Base-by-base conservation (phyloP, 1,140 invertebrate species). In the Drosophila asahinai region DNA sequence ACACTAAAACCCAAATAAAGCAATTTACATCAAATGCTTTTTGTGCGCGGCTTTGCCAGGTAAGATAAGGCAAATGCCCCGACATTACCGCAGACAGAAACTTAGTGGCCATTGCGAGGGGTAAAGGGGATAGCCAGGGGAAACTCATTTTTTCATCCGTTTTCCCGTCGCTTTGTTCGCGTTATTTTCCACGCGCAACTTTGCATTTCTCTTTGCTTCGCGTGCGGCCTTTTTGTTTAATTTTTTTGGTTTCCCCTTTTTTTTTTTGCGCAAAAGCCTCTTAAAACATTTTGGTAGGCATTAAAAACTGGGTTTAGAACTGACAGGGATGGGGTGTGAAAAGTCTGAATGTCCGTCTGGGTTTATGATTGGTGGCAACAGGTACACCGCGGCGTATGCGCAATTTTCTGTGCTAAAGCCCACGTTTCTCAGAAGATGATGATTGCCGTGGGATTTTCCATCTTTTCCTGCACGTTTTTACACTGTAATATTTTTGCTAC, bases 211-310 rank as follows among this genome's bases (percentile, higher is more conserved):
- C 47, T 52, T 51, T 52, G 27, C n/a, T n/a, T 30, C 19, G 59
- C 27, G 22, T 52, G 27, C 19, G n/a, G 14, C 45, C 47, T 36
- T 36, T 62, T 49, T 40, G 60, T 15, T 64, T 54, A 19, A 58
- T 74, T 66, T 6, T 11, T 12, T 22, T 14, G 49, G 38, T 9
- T 15, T 9, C 19, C 19, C 59, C 40, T 62, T 65, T 68, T 66
- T 76, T 47, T 14, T 45, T 17, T 57, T 45, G 47, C 12, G 17
- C 40, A 64, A 83, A 55, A 83, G 45, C 81, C 62, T 64, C 77
- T 84, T 84, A 83, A 76, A 77, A 64, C 65, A 77, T 83, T 80
- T 84, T 63, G 40, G 59, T 60, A 55, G 71, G 70, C 64, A 70
- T 80, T 83, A 67, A 48, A 52, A 52, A 40, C n/a, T 45, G 12